These are phyloP conservation scores for Octonoba sinensis DNA, from an alignment of 2,888 invertebrate genomes.

Conservation along the genomic window DNA sequence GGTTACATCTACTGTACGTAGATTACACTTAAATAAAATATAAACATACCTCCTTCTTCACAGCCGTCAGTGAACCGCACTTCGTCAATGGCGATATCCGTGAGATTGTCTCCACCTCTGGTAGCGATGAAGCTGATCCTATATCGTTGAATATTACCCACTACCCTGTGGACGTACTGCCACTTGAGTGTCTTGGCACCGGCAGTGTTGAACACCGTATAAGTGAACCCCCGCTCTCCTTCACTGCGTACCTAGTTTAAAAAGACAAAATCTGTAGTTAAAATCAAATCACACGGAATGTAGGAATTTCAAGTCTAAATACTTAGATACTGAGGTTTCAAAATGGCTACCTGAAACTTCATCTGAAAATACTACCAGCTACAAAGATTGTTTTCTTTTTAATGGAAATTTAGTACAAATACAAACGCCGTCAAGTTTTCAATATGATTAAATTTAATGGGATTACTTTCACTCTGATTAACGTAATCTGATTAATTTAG, in stretches of 20 bases:
- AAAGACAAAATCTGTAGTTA: not conserved
- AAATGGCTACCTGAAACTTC: not conserved
- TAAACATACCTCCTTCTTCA: conserved; percentile 52
- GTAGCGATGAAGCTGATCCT: conserved; percentile 53
- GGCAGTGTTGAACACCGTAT: conserved; percentile 9
- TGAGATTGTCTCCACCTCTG: conserved; percentile 52
- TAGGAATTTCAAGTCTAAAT: not conserved
- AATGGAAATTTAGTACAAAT: too few relatives aligned
- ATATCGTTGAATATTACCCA: conserved; percentile 46
- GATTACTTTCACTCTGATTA: too few relatives aligned
- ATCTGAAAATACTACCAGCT: too few relatives aligned
- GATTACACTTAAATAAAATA: too few relatives aligned
- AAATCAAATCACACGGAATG: not conserved
- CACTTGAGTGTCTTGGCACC: conserved; percentile 48
- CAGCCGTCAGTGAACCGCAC: conserved; percentile 58
- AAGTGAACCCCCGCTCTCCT: conserved; percentile 31
- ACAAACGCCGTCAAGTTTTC: too few relatives aligned
- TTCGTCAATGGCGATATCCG: conserved; percentile 65
- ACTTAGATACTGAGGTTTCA: not conserved
- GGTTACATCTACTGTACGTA: too few relatives aligned
- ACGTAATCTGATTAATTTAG: too few relatives aligned
- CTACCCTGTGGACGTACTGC: conserved; percentile 30
- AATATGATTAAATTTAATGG: too few relatives aligned
- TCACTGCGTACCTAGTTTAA: conserved; percentile 32
- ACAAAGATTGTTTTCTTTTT: too few relatives aligned